Conservation (phyloP, 2,888 invertebrate genomes). For the Brachypalpus laphriformis region DNA sequence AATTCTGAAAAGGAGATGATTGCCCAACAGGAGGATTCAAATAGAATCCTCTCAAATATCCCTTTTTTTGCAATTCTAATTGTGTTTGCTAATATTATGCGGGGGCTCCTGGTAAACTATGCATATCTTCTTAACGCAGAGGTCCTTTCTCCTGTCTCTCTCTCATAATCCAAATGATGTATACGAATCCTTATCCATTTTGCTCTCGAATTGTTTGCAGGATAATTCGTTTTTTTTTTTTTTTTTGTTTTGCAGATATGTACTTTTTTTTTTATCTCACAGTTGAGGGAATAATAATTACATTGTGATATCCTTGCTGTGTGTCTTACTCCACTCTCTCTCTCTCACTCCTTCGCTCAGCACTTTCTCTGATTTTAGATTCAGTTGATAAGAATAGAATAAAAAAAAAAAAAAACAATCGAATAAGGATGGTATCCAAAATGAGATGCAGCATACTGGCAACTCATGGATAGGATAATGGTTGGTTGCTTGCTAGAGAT, state of each 20-base stretch:
- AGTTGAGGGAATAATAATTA: conserved; percentile 70
- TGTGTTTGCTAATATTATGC: conserved; percentile 77
- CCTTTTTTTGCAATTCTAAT: conserved; percentile 77
- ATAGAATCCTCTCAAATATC: not conserved
- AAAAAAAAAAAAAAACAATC: conserved; percentile 33
- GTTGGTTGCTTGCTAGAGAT: conserved; percentile 58
- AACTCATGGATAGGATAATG: conserved; percentile 56
- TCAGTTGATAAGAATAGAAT: conserved; percentile 55
- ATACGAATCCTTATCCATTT: conserved; percentile 60
- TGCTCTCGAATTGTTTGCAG: conserved; percentile 59
- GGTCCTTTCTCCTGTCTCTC: not conserved
- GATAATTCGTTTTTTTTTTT: conserved; percentile 27
- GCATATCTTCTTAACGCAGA: conserved; percentile 46
- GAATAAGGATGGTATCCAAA: conserved; percentile 35
- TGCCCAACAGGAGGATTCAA: conserved; percentile 43
- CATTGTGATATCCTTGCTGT: conserved; percentile 38
- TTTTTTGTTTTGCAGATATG: not conserved
- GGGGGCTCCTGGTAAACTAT: conserved; percentile 53
- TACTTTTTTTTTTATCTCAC: conserved; percentile 26
- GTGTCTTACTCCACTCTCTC: not conserved
- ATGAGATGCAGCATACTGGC: conserved; percentile 66
- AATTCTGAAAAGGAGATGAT: conserved; percentile 52
- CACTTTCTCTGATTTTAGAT: conserved; percentile 55
- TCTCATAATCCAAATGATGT: conserved; percentile 62
- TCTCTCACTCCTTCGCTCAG: not conserved